Percentiles rank a stretch among this genome's conserved stretches.
Conservation (phyloP, 2,113 vertebrate species). For the Canis aureus region DNA sequence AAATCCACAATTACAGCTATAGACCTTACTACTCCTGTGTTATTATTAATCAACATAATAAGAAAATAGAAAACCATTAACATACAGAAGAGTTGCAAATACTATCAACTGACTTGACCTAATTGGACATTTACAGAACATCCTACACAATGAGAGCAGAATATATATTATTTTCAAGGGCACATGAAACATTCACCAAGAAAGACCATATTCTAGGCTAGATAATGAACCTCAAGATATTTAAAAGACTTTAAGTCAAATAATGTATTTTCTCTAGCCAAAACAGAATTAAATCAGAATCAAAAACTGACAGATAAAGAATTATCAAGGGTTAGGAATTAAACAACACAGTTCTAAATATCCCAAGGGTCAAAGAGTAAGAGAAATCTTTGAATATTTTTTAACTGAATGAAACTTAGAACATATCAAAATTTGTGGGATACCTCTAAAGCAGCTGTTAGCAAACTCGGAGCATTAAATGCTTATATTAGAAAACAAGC, state of each 20-base stretch:
- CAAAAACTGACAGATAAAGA: not conserved
- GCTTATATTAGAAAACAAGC: constrained; percentile 1
- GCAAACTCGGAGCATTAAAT: not conserved
- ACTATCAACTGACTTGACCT: not conserved
- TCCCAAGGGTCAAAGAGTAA: not conserved
- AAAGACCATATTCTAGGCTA: not conserved
- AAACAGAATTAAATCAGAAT: constrained; percentile 48
- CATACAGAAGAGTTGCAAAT: not conserved
- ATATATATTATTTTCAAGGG: not conserved
- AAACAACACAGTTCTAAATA: constrained; percentile 4
- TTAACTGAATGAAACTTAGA: constrained; percentile 34
- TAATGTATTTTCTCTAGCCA: not conserved
- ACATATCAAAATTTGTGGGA: not conserved
- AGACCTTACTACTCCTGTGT: not conserved
- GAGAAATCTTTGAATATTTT: constrained; percentile 1
- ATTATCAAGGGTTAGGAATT: constrained; percentile 18
- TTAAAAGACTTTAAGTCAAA: constrained; percentile 37
- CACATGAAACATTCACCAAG: not conserved
- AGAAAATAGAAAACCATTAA: not conserved
- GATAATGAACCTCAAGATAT: constrained; percentile 22
- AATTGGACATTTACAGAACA: not conserved
- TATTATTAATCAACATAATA: not conserved
- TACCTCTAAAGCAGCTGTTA: not conserved
- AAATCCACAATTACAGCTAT: not conserved
- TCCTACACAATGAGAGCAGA: not conserved